Evolutionary conservation across 2,888 invertebrate genomes (phyloP), one percentile per base, ranked within the genome.

Genomic region (Parapristionchus giblindavisi): DNA sequence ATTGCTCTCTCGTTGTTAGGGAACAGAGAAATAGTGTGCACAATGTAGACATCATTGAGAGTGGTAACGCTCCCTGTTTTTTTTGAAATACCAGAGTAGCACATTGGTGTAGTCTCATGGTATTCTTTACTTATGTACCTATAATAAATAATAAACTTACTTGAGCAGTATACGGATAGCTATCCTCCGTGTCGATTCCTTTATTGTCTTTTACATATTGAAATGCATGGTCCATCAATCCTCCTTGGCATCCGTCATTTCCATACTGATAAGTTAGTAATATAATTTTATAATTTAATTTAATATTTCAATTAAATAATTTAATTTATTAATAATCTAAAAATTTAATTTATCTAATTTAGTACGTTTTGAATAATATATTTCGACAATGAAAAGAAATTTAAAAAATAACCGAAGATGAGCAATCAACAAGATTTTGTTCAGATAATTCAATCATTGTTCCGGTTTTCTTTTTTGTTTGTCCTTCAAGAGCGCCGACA

Each of bases 171-270:
- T 96, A 96, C 0, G 94, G 93, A 89, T 96, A 96, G 1, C 92
- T 90, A 76, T 91, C 91, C 89, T 95, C 95, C 0, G 94, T 94
- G 88, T 95, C 95, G 84, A 96, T 91, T 80, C 95, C 96, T 66
- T 91, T 91, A 88, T 85, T 82, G 29, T 43, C 82, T 73, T 88
- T 88, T 76, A 89, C 86, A 81, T 89, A 89, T 51, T 85, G 77
- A 81, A 89, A 89, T 27, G 89, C 88, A 63, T 85, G 79, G 81
- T 88, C 87, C 87, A 88, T 87, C 1, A 85, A 79, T 1, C 89
- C 89, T 24, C 89, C 89, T 65, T 84, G 80, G 79, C 89, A 89
- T 4, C 89, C 89, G 58, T 85, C 14, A 17, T 43, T 65, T 14
- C 29, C 17, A 1, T 3, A 29, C 63, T 43, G 38, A n/a, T n/a